phyloP scores from a whole-genome alignment of 2,888 invertebrate species.

The Operophtera brumata region DNA sequence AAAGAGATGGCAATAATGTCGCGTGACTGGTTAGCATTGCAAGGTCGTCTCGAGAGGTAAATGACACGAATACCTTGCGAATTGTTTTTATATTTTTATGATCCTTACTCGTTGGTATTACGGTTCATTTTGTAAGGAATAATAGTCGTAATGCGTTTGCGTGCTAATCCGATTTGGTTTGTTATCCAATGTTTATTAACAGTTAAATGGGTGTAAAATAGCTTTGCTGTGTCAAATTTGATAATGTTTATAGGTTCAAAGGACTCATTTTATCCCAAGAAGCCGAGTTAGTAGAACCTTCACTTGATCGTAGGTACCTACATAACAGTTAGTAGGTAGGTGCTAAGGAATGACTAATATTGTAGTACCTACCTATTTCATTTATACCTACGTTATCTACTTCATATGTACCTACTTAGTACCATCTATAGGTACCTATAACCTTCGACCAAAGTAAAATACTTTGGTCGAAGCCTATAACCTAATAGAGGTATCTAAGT shows the following conservation, averaged over 20 bases:
- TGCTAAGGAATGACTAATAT: too few species aligned
- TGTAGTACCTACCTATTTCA: too few species aligned
- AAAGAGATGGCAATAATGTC: constrained; percentile 52
- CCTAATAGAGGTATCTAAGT: too few species aligned
- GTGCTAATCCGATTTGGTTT: constrained; percentile 61
- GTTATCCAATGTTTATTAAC: constrained; percentile 51
- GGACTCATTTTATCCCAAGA: background rate
- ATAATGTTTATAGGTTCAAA: constrained; percentile 31
- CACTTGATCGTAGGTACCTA: too few species aligned
- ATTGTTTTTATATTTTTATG: constrained; percentile 8
- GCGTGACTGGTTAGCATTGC: constrained; percentile 78
- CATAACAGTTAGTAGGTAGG: too few species aligned
- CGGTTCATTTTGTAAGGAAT: constrained; percentile 30
- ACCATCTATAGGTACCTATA: too few species aligned
- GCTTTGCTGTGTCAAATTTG: constrained; percentile 43
- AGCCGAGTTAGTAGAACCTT: too few species aligned
- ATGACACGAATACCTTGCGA: constrained; percentile 53
- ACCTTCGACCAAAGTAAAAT: too few species aligned
- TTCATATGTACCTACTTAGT: too few species aligned
- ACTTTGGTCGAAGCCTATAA: too few species aligned
- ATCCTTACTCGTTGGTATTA: constrained; percentile 17
- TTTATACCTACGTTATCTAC: too few species aligned
- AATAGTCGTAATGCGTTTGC: constrained; percentile 48
- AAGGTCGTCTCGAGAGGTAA: constrained; percentile 76
- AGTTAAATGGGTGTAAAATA: constrained; percentile 36